Evolutionary conservation across 2,888 invertebrate species (phyloP).

Genomic region (Boloria euphrosyne): DNA sequence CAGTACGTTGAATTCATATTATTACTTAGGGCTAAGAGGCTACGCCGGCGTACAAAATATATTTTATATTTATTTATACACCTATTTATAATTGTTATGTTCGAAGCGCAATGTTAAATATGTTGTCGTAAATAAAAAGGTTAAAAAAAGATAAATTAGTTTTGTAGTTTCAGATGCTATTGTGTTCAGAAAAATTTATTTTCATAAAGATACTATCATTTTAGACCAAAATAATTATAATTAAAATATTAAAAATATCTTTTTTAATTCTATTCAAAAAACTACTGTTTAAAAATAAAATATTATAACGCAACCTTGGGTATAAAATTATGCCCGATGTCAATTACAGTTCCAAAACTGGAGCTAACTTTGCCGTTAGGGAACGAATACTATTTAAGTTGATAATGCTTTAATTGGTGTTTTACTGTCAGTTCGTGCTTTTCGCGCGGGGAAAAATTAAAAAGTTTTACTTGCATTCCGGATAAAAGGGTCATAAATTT

Average conservation of each 20-base stretch:
- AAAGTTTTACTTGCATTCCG: constrained; percentile 10
- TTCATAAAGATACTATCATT: no score
- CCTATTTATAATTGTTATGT: no score
- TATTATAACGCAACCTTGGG: neutral
- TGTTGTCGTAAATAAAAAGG: no score
- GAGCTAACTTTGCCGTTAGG: constrained; percentile 23
- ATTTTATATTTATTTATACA: no score
- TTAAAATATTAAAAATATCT: neutral
- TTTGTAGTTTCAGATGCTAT: no score
- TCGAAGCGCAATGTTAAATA: no score
- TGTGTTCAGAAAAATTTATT: no score
- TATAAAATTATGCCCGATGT: constrained; percentile 18
- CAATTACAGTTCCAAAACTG: constrained; percentile 31
- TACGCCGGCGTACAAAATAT: no score
- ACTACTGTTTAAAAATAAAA: constrained; percentile 2
- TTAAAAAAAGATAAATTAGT: no score
- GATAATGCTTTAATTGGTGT: constrained; percentile 33
- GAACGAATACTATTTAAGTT: constrained; percentile 29
- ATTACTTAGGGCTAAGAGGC: no score
- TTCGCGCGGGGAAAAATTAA: constrained; percentile 13
- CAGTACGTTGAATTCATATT: no score
- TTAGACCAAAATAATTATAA: neutral
- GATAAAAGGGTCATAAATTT: constrained; percentile 16
- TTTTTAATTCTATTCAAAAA: neutral
- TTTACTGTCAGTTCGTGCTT: constrained; percentile 22